Evolutionary conservation across 2,888 invertebrate genomes (phyloP).

Genomic region (Glaucopsyche alexis): DNA sequence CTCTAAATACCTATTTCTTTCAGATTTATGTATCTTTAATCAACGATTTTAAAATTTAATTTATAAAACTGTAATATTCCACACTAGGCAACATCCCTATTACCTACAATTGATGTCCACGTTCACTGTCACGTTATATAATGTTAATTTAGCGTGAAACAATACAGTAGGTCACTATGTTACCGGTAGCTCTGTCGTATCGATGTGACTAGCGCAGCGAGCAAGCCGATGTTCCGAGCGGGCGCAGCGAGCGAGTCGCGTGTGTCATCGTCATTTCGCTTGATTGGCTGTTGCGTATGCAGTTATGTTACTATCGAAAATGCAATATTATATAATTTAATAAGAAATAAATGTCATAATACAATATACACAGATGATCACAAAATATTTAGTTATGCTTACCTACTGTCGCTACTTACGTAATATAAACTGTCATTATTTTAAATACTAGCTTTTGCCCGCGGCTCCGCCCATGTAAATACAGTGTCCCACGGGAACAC

Average conservation of each 20-base stretch:
- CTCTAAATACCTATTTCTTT: too few species aligned
- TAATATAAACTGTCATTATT: too few species aligned
- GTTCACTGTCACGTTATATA: neutral
- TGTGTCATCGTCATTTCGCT: neutral
- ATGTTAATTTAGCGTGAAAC: neutral
- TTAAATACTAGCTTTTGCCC: too few species aligned
- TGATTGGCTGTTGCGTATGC: conserved; percentile 2
- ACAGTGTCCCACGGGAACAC: too few species aligned
- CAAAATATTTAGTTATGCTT: too few species aligned
- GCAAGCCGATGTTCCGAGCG: neutral
- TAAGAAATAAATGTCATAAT: neutral
- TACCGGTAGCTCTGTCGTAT: neutral
- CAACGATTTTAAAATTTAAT: too few species aligned
- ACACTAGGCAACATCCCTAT: too few species aligned
- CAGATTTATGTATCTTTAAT: too few species aligned
- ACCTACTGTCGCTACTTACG: too few species aligned
- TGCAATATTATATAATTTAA: neutral
- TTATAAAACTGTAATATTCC: too few species aligned
- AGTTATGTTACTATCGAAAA: neutral
- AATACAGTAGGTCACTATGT: neutral
- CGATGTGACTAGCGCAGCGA: neutral
- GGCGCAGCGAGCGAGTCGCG: conserved; percentile 30
- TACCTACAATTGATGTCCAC: neutral
- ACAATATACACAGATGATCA: neutral
- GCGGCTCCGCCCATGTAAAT: too few species aligned